Percentiles rank a stretch among this genome's conserved stretches.
Conservation (phyloP, 2,888 invertebrate species). For the Neoaliturus tenellus region DNA sequence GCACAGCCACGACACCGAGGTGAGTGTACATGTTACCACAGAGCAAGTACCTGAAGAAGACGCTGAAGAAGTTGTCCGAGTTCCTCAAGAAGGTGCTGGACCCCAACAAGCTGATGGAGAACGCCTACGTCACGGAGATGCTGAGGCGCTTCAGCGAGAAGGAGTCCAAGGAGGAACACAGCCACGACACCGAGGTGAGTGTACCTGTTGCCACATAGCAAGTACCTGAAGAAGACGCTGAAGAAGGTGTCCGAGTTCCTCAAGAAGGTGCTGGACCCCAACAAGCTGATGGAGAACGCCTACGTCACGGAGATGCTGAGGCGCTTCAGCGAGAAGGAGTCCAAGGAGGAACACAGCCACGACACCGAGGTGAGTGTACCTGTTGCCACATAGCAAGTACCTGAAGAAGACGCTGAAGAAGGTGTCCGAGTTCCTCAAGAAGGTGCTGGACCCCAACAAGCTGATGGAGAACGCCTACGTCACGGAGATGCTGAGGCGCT, state of each 20-base stretch:
- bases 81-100: constrained; percentile 40
- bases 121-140: constrained; percentile 45
- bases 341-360: neutral
- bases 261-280: constrained; percentile 33
- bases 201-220: too few species aligned
- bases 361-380: neutral
- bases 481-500: constrained; percentile 46
- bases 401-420: constrained; percentile 30
- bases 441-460: constrained; percentile 33
- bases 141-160: constrained; percentile 44
- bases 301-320: constrained; percentile 47
- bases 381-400: constrained; percentile 6
- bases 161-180: constrained; percentile 7
- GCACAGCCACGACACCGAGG: neutral
- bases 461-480: constrained; percentile 47
- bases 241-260: constrained; percentile 42
- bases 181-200: neutral
- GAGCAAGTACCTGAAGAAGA: constrained; percentile 36
- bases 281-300: constrained; percentile 47
- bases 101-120: constrained; percentile 48
- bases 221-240: constrained; percentile 27
- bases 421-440: constrained; percentile 39
- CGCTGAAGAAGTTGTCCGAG: constrained; percentile 25
- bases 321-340: constrained; percentile 44
- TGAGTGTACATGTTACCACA: too few species aligned